These are phyloP conservation scores for Cepaea hortensis DNA, from an alignment of 2,888 invertebrate genomes.

Conservation along the genomic window DNA sequence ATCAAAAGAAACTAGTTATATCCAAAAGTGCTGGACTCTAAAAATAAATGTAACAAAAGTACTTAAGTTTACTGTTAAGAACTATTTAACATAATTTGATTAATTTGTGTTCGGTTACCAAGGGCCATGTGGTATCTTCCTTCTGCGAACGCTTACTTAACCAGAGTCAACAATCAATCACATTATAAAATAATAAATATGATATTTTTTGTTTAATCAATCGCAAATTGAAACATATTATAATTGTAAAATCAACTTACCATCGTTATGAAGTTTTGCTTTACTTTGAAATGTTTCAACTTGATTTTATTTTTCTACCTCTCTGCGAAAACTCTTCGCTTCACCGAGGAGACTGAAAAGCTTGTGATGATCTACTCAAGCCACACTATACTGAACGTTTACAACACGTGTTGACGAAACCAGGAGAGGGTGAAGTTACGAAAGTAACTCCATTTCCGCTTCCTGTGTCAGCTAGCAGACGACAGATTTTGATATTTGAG, in stretches of 20 bases:
- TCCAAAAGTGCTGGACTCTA: not conserved
- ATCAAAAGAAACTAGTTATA: too few relatives aligned
- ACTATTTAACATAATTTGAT: too few relatives aligned
- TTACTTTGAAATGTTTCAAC: too few relatives aligned
- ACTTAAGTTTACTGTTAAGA: too few relatives aligned
- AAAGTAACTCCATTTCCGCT: not conserved
- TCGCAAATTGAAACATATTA: not conserved
- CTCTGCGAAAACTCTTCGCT: slow-evolving; percentile 48
- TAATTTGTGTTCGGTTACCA: too few relatives aligned
- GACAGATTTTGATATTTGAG: not conserved
- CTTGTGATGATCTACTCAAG: not conserved
- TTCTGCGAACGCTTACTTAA: too few relatives aligned
- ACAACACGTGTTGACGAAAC: slow-evolving; percentile 6
- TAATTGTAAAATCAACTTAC: not conserved
- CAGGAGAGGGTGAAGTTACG: not conserved
- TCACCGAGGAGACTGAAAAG: slow-evolving; percentile 46
- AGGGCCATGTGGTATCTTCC: too few relatives aligned
- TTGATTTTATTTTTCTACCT: not conserved
- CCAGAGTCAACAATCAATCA: too few relatives aligned
- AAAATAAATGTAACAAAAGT: not conserved
- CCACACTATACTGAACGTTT: not conserved
- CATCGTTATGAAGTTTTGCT: too few relatives aligned
- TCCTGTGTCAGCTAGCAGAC: slow-evolving; percentile 17
- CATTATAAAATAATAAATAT: too few relatives aligned
- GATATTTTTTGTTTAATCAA: not conserved